Base-by-base conservation (phyloP, 2,113 vertebrate species). In the Tonatia bakeri region DNA sequence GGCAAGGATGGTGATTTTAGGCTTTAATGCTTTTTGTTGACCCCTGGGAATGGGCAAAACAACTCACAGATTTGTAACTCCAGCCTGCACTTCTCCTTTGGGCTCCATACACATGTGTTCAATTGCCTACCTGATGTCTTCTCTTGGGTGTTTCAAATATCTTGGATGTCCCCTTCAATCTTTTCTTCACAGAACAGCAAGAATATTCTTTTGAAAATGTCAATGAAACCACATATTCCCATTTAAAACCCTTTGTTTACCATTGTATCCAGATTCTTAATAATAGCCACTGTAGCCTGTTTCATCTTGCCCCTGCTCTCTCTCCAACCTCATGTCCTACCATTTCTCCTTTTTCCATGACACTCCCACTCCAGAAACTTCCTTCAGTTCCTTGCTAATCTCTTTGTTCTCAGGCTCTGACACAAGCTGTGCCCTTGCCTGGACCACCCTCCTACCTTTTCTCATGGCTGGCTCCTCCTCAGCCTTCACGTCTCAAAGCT, bases 121-220 rank as follows among this genome's bases (percentile, higher is more conserved):
- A 50, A 1, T 45, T 92, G 69, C 19, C 73, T 85, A n/a, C 64
- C 20, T 85, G 65, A 28, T 43, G 43, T 45, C 47, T 85, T 36
- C 45, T 76, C 69, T 84, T 52, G 15, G 50, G 8, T 88, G 13
- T 86, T 31, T 83, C 52, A 72, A 2, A 52, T 70, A 54, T 67
- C 13, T 67, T 70, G 43, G 20, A 59, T 83, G 33, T 72, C 12
- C 31, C 43, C 10, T 80, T 90, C 67, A 86, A 26, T 72, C 11
- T 93, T 0, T 76, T 95, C 67, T 94, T 43, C 45, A 65, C 43
- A 77, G 31, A 88, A 11, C 40, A 82, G 8, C 17, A 87, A 70
- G 61, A 91, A 80, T 64, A 76, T 79, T 94, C 52, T 79, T 96
- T 86, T 75, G 38, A 80, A 92, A 89, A 47, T 92, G 75, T 33